phyloP scores from a whole-genome alignment of 1,140 invertebrate genomes.

The Zaprionus ghesquierei region DNA sequence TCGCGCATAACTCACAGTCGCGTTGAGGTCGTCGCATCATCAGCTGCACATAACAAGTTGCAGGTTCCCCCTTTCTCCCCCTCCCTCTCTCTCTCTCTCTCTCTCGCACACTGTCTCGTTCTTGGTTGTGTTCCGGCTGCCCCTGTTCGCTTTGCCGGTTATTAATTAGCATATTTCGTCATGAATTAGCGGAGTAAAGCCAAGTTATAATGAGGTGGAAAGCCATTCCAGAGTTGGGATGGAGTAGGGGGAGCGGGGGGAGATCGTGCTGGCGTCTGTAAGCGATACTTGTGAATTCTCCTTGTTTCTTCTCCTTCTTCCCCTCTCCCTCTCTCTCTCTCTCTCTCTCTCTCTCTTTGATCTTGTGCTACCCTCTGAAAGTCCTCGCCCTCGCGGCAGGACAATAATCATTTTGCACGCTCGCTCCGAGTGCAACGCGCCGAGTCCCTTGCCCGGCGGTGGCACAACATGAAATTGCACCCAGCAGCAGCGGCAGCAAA shows the following conservation, averaged over 20 bases:
- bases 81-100: neutral
- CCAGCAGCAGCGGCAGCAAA: constrained; percentile 32
- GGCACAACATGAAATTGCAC: constrained; percentile 70
- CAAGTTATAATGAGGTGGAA: constrained; percentile 64
- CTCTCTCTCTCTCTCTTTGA: neutral
- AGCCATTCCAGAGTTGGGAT: constrained; percentile 23
- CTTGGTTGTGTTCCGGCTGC: neutral
- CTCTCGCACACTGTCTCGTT: neutral
- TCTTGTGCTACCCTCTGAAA: neutral
- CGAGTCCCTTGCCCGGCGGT: constrained; percentile 45
- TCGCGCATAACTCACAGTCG: constrained; percentile 10
- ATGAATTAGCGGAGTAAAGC: constrained; percentile 59
- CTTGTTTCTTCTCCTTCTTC: constrained; percentile 4
- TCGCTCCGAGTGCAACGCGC: constrained; percentile 1
- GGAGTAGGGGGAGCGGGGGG: neutral
- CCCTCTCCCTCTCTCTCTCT: constrained; percentile 16
- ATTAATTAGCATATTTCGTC: constrained; percentile 73
- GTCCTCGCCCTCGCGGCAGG: constrained; percentile 35
- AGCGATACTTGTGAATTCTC: constrained; percentile 24
- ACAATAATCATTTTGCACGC: constrained; percentile 69
- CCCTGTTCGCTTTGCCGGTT: constrained; percentile 29
- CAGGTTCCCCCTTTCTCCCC: neutral
- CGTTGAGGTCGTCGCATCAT: constrained; percentile 3
- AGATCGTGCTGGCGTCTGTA: constrained; percentile 24
- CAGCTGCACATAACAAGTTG: constrained; percentile 6